Evolutionary conservation across 2,888 invertebrate genomes (phyloP), one percentile per base, ranked within the genome.

Genomic region (Amiota mariae): DNA sequence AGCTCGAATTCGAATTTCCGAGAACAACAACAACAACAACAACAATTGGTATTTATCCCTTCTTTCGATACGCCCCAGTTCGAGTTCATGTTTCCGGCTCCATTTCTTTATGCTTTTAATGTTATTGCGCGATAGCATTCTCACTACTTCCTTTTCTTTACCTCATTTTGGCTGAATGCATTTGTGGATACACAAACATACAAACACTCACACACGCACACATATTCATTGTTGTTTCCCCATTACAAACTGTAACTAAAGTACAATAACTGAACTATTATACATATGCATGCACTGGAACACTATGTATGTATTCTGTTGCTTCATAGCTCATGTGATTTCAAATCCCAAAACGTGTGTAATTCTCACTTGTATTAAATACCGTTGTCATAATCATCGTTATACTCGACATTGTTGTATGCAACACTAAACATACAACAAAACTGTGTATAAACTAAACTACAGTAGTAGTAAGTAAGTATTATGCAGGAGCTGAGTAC

Each of bases 321-420:
- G 8, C 36, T 36, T 6, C 36, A 36, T 36, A 36, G 36, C 6
- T 6, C 36, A 36, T 36, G 36, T 36, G 36, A 36, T 36, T 36
- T 51, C 57, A 68, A 71, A 68, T 74, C 74, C 72, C 74, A 48
- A 71, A 74, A 72, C 74, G 68, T 72, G 73, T 70, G 79, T 80
- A 82, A 85, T 85, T 84, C 85, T 81, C 83, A 79, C 79, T 82
- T 84, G 85, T 82, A 82, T 83, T 83, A 81, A 84, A 83, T 81
- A 82, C 76, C 82, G 18, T 66, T 66, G 48, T 59, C 54, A 12
- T 54, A 8, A n/a, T 54, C 54, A 10, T 54, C 13, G 12, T 13
- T 13, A n/a, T 54, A 15, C 8, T 12, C 13, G 54, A 15, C 15
- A 15, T 54, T 54, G 13, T 54, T 54, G 54, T 13, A 20, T 20